phyloP scores from a whole-genome alignment of 2,888 invertebrate species.

The Machimus rusticus region DNA sequence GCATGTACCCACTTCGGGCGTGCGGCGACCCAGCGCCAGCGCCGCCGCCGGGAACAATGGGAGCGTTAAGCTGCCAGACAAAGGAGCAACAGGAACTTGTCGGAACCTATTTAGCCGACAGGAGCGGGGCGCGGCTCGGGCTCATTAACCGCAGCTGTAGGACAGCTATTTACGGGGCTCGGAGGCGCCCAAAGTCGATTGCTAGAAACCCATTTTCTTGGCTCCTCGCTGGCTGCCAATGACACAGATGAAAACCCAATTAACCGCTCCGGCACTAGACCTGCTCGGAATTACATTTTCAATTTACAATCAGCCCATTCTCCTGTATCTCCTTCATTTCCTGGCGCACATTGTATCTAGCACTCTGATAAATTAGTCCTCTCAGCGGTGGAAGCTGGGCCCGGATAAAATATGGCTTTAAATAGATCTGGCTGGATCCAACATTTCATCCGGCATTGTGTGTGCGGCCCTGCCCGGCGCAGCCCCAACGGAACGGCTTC shows the following conservation, averaged over 20 bases:
- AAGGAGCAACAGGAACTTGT: slow-evolving; percentile 12
- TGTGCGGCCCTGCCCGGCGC: not conserved
- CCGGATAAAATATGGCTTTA: slow-evolving; percentile 14
- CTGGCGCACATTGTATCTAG: not conserved
- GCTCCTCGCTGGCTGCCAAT: not conserved
- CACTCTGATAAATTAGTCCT: slow-evolving; percentile 27
- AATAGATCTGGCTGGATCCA: slow-evolving; percentile 23
- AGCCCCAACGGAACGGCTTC: not conserved
- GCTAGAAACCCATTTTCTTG: not conserved
- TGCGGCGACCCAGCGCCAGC: not conserved
- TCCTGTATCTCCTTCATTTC: not conserved
- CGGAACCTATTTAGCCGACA: not conserved
- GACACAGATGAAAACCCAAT: slow-evolving; percentile 35
- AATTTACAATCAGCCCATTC: slow-evolving; percentile 24
- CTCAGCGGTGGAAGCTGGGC: not conserved
- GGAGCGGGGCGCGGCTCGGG: not conserved
- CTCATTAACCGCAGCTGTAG: slow-evolving; percentile 8
- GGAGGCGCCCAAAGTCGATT: not conserved
- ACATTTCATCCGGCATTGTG: slow-evolving; percentile 1
- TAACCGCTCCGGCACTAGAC: slow-evolving; percentile 19
- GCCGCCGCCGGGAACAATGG: not conserved
- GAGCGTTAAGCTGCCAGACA: not conserved
- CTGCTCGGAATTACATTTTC: slow-evolving; percentile 28
- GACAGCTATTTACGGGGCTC: not conserved
- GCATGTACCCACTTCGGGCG: slow-evolving; percentile 38